A percentile compares a stretch with the other conserved stretches of the same genome.
Conservation (phyloP, 1,140 invertebrate genomes). For the Manduca sexta region DNA sequence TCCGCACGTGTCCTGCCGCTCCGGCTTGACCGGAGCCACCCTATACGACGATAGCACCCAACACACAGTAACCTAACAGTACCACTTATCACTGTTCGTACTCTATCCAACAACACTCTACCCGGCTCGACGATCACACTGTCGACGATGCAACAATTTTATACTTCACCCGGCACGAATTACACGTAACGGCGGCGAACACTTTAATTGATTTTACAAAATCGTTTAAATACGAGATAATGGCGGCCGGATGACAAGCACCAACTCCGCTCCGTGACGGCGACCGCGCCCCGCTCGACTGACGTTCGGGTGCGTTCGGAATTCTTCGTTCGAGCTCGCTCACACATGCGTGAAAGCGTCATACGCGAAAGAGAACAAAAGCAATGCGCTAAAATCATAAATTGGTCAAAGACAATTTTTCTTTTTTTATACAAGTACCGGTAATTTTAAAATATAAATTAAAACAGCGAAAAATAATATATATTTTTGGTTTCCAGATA, state of each 20-base stretch:
- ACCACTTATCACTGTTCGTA: constrained; percentile 53
- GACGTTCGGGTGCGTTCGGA: constrained; percentile 64
- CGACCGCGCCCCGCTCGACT: constrained; percentile 73
- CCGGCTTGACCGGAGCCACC: constrained; percentile 63
- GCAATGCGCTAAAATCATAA: constrained; percentile 25
- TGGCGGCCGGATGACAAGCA: constrained; percentile 71
- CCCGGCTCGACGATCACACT: constrained; percentile 22
- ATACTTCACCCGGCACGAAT: constrained; percentile 42
- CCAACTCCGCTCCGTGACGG: constrained; percentile 67
- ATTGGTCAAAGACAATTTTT: constrained; percentile 16
- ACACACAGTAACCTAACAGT: constrained; percentile 66
- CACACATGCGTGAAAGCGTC: constrained; percentile 66
- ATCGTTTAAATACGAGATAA: constrained; percentile 61
- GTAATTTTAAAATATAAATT: constrained; percentile 10
- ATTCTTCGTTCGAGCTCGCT: constrained; percentile 61
- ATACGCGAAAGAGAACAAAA: constrained; percentile 53
- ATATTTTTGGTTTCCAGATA: too few relatives aligned
- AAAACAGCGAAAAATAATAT: too few relatives aligned
- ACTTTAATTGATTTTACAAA: constrained; percentile 69
- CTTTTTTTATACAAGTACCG: constrained; percentile 7
- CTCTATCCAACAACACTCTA: constrained; percentile 21
- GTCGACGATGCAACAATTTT: constrained; percentile 32
- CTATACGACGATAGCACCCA: constrained; percentile 61
- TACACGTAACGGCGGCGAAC: constrained; percentile 52
- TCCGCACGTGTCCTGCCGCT: constrained; percentile 57